These are phyloP conservation scores for Smittia aterrima DNA, from an alignment of 2,888 invertebrate species.

Conservation along the genomic window DNA sequence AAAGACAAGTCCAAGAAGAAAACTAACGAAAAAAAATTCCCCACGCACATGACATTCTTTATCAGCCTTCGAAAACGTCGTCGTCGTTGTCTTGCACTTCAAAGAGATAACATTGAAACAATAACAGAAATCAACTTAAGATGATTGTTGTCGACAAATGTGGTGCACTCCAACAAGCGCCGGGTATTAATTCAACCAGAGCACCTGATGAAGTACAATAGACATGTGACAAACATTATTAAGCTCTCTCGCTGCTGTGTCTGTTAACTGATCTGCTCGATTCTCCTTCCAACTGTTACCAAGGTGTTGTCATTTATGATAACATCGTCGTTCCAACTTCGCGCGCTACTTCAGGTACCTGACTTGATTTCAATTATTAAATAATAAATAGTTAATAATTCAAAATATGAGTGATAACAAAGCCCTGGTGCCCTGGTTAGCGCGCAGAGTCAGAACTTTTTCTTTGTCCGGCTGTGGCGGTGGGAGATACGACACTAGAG, in stretches of 20 bases:
- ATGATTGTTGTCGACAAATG: slow-evolving; percentile 69
- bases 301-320: neutral
- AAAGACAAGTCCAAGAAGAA: neutral
- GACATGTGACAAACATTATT: slow-evolving; percentile 76
- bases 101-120: neutral
- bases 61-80: neutral
- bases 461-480: neutral
- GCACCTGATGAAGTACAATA: slow-evolving; percentile 99
- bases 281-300: neutral
- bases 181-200: slow-evolving; percentile 89
- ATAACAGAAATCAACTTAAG: slow-evolving; percentile 3
- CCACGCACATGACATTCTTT: slow-evolving; percentile 19
- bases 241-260: neutral
- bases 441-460: slow-evolving; percentile 66
- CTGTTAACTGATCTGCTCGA: neutral
- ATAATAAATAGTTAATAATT: slow-evolving; percentile 40
- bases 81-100: neutral
- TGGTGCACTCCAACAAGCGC: slow-evolving; percentile 99
- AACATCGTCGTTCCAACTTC: slow-evolving; percentile 36
- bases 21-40: neutral
- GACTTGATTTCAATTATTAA: slow-evolving; percentile 61
- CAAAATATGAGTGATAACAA: slow-evolving; percentile 53
- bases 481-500: too few species aligned
- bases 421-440: slow-evolving; percentile 87
- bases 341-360: slow-evolving; percentile 99